Evolutionary conservation across 2,888 invertebrate genomes (phyloP), one percentile per base, ranked within the genome.

Genomic region (Sinotaia quadrata): DNA sequence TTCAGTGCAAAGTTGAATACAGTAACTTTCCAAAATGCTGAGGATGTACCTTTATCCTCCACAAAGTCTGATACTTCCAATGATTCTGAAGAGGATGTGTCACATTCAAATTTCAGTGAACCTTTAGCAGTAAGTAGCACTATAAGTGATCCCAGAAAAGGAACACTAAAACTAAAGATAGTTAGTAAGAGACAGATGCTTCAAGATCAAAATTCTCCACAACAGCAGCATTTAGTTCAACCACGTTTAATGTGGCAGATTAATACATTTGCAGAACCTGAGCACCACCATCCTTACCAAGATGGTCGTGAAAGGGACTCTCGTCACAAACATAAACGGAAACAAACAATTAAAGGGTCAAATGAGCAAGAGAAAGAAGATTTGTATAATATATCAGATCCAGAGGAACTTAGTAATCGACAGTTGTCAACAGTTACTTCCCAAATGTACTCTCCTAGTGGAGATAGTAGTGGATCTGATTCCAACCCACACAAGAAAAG

Each of bases 101-200:
- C 18, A 31, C 37, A n/a, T n/a, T 15, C 24, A 8, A 41, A 56
- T 15, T 54, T 47, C 29, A 18, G 47, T 29, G 36, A 62, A 36
- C 54, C 34, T 15, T 29, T 56, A 21, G 58, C 51, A 2, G 66
- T 68, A 24, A 73, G 67, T 44, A 83, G 83, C 44, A 84, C 83
- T 0, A 79, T 86, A 21, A 82, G 79, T 68, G 83, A 86, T 66
- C 84, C 87, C 10, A 78, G 80, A 7, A 78, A 81, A 41, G 88
- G 88, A 15, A 87, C 68, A 2, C 47, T 88, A 58, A 88, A 88
- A 73, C 74, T 88, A 58, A 87, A 85, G 29, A 87, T n/a, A n/a
- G n/a, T 88, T 47, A 81, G 76, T 47, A 79, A 78, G 71, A 68
- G 77, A 34, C 79, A 67, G 47, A 41, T 66, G n/a, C 60, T 34